These are phyloP conservation scores for Cranoglanis bouderius DNA, from an alignment of 2,113 vertebrate genomes.

Conservation along the genomic window DNA sequence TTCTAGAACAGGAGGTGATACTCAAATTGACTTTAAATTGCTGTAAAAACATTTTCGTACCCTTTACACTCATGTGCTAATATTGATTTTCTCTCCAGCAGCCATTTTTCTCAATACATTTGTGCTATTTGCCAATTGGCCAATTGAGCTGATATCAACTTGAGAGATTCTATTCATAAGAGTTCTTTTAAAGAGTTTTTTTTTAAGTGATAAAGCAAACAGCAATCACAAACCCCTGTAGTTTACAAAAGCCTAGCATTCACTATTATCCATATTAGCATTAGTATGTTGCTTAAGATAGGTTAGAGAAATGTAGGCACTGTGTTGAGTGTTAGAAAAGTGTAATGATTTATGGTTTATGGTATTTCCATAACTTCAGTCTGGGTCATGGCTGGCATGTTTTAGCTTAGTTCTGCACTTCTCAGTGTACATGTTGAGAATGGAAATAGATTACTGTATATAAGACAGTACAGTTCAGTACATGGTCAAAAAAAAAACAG, in stretches of 20 bases:
- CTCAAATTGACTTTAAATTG: neutral
- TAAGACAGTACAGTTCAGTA: neutral
- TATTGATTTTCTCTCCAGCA: neutral
- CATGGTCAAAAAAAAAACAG: neutral
- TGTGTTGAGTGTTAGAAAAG: neutral
- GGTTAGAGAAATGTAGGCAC: neutral
- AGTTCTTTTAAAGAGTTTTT: neutral
- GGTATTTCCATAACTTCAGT: neutral
- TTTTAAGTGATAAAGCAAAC: neutral
- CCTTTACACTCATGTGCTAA: neutral
- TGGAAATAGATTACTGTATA: neutral
- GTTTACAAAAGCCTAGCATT: neutral
- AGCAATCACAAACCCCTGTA: neutral
- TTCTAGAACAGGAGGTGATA: neutral
- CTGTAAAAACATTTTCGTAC: neutral
- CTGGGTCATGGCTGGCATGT: neutral
- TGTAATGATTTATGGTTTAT: neutral
- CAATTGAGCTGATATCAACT: neutral
- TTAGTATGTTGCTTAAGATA: neutral
- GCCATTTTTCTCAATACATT: neutral
- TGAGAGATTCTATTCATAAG: neutral
- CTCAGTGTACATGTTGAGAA: neutral
- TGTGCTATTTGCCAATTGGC: neutral
- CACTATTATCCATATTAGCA: neutral
- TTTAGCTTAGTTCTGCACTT: neutral